Evolutionary conservation across 2,888 invertebrate genomes (phyloP).

Genomic region (Aspidapion aeneum): DNA sequence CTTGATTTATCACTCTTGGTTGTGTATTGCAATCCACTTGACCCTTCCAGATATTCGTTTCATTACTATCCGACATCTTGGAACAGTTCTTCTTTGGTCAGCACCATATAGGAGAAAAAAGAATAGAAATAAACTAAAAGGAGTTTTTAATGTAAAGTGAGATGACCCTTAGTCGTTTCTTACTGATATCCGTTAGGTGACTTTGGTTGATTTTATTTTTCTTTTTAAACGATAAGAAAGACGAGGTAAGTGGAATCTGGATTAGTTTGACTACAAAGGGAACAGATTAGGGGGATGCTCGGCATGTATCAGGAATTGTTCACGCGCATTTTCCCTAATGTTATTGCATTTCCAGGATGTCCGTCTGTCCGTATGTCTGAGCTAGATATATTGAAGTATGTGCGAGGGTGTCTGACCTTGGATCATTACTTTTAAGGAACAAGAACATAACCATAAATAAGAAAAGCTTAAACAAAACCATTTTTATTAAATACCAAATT

Average conservation of each 20-base stretch:
- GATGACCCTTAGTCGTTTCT: background rate
- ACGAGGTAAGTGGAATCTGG: background rate
- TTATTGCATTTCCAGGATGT: constrained; percentile 19
- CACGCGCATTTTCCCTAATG: constrained; percentile 25
- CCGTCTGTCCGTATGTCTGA: background rate
- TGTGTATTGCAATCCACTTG: background rate
- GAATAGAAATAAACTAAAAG: too few species aligned
- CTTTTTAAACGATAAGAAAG: background rate
- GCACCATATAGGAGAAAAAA: too few species aligned
- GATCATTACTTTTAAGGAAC: background rate
- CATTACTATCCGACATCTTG: too few species aligned
- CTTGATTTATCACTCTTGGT: background rate
- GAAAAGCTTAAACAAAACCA: too few species aligned
- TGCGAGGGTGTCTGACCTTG: background rate
- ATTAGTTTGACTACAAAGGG: background rate
- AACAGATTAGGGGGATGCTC: background rate
- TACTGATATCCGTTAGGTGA: background rate
- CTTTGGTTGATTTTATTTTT: background rate
- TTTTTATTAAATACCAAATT: too few species aligned
- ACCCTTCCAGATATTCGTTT: too few species aligned
- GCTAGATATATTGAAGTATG: background rate
- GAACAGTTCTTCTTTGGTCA: too few species aligned
- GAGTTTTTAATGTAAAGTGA: background rate
- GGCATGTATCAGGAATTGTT: constrained; percentile 23
- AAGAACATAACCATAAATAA: too few species aligned